These are phyloP conservation scores for Myotis daubentonii DNA, from an alignment of 2,797 vertebrate species.

Conservation along the genomic window DNA sequence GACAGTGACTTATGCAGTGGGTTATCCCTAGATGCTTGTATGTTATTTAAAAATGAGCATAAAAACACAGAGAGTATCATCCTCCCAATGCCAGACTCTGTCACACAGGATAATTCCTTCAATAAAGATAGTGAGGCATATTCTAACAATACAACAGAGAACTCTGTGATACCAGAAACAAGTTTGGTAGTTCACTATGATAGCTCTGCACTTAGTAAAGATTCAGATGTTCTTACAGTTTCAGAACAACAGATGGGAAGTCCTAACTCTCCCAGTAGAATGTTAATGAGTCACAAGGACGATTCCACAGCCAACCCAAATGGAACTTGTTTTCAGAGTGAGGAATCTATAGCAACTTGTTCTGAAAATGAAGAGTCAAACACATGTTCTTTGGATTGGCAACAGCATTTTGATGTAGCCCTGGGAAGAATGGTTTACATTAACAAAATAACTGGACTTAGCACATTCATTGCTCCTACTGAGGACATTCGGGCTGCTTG, in stretches of 20 bases:
- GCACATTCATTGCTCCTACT: constrained; percentile 89
- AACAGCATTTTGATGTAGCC: constrained; percentile 90
- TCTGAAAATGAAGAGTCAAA: constrained; percentile 62
- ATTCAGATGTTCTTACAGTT: neutral
- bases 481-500: constrained; percentile 87
- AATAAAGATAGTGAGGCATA: neutral
- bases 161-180: constrained; percentile 53
- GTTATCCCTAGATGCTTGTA: constrained; percentile 60
- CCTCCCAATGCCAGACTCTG: constrained; percentile 31
- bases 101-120: neutral
- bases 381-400: constrained; percentile 86
- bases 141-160: constrained; percentile 44
- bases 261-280: neutral
- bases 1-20: neutral
- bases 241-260: constrained; percentile 67
- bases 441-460: constrained; percentile 94
- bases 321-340: constrained; percentile 32
- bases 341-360: neutral
- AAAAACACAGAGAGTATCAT: constrained; percentile 34
- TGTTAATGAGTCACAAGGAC: constrained; percentile 34
- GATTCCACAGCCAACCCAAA: constrained; percentile 4
- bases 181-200: constrained; percentile 41
- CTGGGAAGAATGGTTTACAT: constrained; percentile 92
- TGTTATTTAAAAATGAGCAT: constrained; percentile 55
- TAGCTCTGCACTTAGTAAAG: constrained; percentile 34